These are phyloP conservation scores for Scolopax rusticola DNA, from an alignment of 2,797 vertebrate species.

Conservation along the genomic window DNA sequence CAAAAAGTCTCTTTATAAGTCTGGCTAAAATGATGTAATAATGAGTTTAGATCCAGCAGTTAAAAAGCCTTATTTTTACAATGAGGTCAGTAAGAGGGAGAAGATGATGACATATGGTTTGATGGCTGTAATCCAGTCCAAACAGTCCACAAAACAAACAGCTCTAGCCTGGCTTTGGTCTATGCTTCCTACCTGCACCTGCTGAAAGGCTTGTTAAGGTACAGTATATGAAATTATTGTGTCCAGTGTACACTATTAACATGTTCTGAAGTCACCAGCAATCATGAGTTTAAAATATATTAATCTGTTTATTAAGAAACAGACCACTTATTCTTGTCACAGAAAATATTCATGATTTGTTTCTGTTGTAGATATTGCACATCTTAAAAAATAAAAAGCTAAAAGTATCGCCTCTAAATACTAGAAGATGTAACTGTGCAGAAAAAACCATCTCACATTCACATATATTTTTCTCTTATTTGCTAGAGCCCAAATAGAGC, in stretches of 20 bases:
- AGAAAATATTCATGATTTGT: not conserved
- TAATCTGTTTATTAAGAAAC: not conserved
- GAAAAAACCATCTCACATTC: not conserved
- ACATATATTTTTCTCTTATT: not conserved
- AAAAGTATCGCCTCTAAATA: not conserved
- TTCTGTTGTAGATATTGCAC: not conserved
- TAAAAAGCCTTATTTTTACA: slow-evolving; percentile 25
- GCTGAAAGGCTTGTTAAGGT: slow-evolving; percentile 49
- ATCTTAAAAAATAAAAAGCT: not conserved
- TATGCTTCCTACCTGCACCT: slow-evolving; percentile 39
- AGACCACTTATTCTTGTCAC: not conserved
- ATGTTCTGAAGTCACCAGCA: not conserved
- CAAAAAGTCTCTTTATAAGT: slow-evolving; percentile 30
- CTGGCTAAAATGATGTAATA: slow-evolving; percentile 56
- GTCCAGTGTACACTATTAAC: not conserved
- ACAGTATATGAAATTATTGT: not conserved
- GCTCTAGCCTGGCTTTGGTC: slow-evolving; percentile 29
- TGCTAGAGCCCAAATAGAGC: not conserved
- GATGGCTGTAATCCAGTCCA: slow-evolving; percentile 51
- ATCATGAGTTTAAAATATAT: not conserved
- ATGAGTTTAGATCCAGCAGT: not conserved
- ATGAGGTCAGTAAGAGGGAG: slow-evolving; percentile 39
- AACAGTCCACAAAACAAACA: slow-evolving; percentile 46
- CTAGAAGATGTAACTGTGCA: not conserved
- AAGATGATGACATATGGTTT: not conserved